Percentiles rank a stretch among this genome's conserved stretches.
These are phyloP conservation scores for Zaprionus taronus DNA, from an alignment of 1,140 invertebrate species.

Conservation along the genomic window DNA sequence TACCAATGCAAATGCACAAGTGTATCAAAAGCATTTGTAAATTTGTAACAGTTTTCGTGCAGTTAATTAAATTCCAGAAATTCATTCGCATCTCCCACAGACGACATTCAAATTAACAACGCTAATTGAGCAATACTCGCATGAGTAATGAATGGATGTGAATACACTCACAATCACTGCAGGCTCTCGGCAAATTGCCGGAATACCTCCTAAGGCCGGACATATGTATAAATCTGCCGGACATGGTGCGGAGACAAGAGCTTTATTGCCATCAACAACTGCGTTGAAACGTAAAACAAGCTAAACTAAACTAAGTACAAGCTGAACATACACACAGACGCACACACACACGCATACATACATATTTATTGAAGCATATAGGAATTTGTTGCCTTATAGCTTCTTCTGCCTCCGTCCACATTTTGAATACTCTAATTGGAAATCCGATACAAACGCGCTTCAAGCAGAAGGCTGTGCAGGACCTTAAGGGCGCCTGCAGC, in stretches of 20 bases:
- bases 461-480: no score
- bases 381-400: background rate
- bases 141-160: constrained; percentile 1
- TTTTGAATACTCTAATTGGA: constrained; percentile 1
- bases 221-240: background rate
- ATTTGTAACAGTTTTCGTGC: constrained; percentile 4
- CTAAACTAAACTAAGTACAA: background rate
- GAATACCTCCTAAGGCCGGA: background rate
- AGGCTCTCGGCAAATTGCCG: background rate
- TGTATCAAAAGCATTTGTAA: background rate
- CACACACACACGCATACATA: background rate
- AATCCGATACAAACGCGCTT: background rate
- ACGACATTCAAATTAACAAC: constrained; percentile 4
- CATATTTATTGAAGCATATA: background rate
- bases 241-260: background rate
- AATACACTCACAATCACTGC: constrained; percentile 1
- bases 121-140: constrained; percentile 8
- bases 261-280: background rate
- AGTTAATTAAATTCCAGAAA: constrained; percentile 7
- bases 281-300: background rate
- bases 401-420: background rate
- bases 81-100: background rate
- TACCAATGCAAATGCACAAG: background rate
- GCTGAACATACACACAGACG: background rate
- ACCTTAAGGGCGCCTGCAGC: no score